phyloP scores from a whole-genome alignment of 2,113 vertebrate species.

The Podarcis cretensis region DNA sequence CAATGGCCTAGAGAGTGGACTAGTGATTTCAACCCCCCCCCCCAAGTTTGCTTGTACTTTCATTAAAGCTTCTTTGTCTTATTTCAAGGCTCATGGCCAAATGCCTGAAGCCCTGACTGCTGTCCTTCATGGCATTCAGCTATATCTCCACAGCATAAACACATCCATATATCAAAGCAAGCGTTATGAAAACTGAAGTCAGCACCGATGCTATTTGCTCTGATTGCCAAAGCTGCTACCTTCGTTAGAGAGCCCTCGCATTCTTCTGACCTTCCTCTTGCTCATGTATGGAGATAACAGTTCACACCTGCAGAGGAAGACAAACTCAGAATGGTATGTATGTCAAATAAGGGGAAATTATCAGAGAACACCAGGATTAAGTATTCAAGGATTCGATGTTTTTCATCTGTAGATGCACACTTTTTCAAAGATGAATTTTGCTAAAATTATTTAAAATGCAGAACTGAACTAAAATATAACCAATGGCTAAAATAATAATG shows the following conservation, averaged over 20 bases:
- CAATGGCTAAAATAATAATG: not conserved
- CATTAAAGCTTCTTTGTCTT: slow-evolving; percentile 4
- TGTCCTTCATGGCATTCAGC: not conserved
- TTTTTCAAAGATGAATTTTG: not conserved
- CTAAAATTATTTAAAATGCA: not conserved
- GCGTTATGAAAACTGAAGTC: slow-evolving; percentile 39
- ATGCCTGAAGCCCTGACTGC: slow-evolving; percentile 8
- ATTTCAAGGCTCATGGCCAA: slow-evolving; percentile 8
- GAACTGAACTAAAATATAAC: not conserved
- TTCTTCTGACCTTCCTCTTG: slow-evolving; percentile 10
- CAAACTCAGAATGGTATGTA: not conserved
- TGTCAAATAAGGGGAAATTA: not conserved
- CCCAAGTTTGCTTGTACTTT: slow-evolving; percentile 1
- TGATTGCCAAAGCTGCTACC: slow-evolving; percentile 24
- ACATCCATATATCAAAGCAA: slow-evolving; percentile 33
- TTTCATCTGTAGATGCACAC: not conserved
- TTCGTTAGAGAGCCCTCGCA: slow-evolving; percentile 7
- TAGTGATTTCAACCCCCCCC: not conserved
- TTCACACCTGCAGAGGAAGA: not conserved
- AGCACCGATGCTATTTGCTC: slow-evolving; percentile 1
- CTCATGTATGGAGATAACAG: not conserved
- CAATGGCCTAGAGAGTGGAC: not conserved
- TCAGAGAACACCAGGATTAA: not conserved
- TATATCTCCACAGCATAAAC: slow-evolving; percentile 11
- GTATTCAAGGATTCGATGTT: not conserved